Evolutionary conservation across 2,888 invertebrate genomes (phyloP).

Genomic region (Melieria picta): DNA sequence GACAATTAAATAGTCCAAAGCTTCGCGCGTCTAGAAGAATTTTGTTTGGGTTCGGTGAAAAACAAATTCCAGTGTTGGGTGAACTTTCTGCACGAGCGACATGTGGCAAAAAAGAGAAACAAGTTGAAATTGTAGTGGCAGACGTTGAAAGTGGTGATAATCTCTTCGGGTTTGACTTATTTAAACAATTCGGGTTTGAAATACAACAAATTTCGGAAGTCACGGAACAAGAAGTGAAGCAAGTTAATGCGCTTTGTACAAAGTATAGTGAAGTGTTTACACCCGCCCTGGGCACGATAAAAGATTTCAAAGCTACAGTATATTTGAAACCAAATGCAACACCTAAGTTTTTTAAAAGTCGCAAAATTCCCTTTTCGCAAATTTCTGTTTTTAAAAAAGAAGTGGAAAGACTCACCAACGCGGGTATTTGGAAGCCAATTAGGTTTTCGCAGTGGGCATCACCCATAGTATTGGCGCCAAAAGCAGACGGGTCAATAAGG

Average conservation of each 20-base stretch:
- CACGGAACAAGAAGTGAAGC: not conserved
- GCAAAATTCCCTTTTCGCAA: not conserved
- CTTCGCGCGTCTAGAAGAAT: conserved; percentile 13
- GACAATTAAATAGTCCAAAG: conserved; percentile 20
- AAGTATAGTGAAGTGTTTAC: conserved; percentile 10
- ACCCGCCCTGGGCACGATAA: conserved; percentile 30
- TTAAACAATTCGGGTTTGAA: conserved; percentile 37
- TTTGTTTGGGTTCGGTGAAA: conserved; percentile 34
- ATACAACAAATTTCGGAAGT: conserved; percentile 27
- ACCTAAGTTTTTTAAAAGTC: conserved; percentile 10
- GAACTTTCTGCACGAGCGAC: conserved; percentile 29
- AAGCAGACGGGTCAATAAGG: conserved; percentile 46
- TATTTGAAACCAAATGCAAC: conserved; percentile 37
- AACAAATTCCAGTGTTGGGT: conserved; percentile 28
- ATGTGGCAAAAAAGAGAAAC: conserved; percentile 31
- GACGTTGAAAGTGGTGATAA: conserved; percentile 33
- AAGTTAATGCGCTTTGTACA: not conserved
- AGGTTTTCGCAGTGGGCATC: conserved; percentile 55
- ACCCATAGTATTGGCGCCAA: conserved; percentile 54
- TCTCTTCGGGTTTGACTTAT: conserved; percentile 38
- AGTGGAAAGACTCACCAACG: not conserved
- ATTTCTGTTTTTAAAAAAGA: conserved; percentile 2
- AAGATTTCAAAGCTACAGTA: conserved; percentile 39
- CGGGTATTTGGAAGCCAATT: conserved; percentile 21
- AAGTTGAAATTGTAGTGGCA: not conserved